A percentile compares a stretch with the other conserved stretches of the same genome.
These are phyloP conservation scores for Biston betularia DNA, from an alignment of 2,888 invertebrate genomes.

Conservation along the genomic window DNA sequence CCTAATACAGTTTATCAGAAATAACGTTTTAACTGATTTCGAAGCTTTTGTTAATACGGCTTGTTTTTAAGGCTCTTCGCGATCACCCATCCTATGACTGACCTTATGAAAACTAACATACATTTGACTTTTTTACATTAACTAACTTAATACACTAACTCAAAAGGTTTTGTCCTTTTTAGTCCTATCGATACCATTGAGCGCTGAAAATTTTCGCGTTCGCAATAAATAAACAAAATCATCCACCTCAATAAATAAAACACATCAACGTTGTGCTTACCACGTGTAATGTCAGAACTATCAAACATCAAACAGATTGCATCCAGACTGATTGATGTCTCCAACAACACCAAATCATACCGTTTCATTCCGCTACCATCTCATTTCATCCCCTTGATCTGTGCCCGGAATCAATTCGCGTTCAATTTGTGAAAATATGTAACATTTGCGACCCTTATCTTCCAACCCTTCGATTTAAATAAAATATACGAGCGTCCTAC, in stretches of 20 bases:
- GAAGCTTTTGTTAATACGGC: too few relatives aligned
- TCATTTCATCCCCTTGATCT: constrained; percentile 37
- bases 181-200: too few relatives aligned
- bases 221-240: neutral
- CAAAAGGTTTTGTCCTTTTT: too few relatives aligned
- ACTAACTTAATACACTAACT: too few relatives aligned
- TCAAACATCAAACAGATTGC: neutral
- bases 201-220: too few relatives aligned
- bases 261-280: neutral
- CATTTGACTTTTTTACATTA: too few relatives aligned
- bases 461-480: constrained; percentile 30
- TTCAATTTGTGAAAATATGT: constrained; percentile 40
- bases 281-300: constrained; percentile 1
- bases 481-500: constrained; percentile 16
- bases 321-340: constrained; percentile 14
- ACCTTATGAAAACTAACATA: neutral
- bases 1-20: too few relatives aligned
- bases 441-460: constrained; percentile 37
- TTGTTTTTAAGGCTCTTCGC: too few relatives aligned
- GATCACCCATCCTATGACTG: neutral
- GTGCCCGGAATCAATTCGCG: constrained; percentile 32
- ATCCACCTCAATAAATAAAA: constrained; percentile 6
- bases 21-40: too few relatives aligned
- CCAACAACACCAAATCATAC: constrained; percentile 23
- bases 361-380: constrained; percentile 24